Evolutionary conservation across 2,888 invertebrate genomes (phyloP), one percentile per base, ranked within the genome.

Genomic region (Eudemis profundana): DNA sequence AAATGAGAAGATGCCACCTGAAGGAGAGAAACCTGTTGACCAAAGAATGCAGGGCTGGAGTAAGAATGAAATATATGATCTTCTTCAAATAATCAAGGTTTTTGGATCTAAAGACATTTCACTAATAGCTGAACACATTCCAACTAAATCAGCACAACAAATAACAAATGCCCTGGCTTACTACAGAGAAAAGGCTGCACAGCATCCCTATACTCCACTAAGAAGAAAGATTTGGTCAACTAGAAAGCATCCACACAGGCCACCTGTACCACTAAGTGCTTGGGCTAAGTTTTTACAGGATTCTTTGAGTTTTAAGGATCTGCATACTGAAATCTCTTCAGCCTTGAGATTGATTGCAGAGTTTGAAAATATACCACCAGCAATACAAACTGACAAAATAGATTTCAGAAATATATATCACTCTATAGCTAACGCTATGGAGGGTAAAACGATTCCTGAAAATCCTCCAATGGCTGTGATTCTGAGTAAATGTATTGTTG

Each of bases 311-410:
- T 82, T 73, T 23, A 76, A 79, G 14, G 84, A 88, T 0, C 76
- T 88, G 1, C 76, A 80, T 40, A 89, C 88, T 0, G 89, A 90
- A 59, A 83, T 79, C 1, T 72, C 83, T 1, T 76, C 78, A 7
- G 89, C 88, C 0, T 59, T 92, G 1, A 76, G 87, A 19, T 69
- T 89, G 14, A 86, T 92, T 27, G 89, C 89, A n/a, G 84, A 90
- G 10, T 78, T 84, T 66, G 90, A 91, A 69, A 70, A 80, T 2
- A 80, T 86, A 27, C 88, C 90, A 0, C 4, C 74, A 2, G 51
- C 83, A 1, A 50, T 68, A 1, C 67, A 65, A 3, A 83, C 84
- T 10, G 79, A 79, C 0, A 75, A 79, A 38, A 72, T 89, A 61
- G 83, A 92, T 70, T 87, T 92, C 38, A 79, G 73, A 61, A 76